A percentile compares a stretch with the other conserved stretches of the same genome.
Evolutionary conservation across 2,113 vertebrate species (phyloP).

Genomic region (Dendropsophus ebraccatus): DNA sequence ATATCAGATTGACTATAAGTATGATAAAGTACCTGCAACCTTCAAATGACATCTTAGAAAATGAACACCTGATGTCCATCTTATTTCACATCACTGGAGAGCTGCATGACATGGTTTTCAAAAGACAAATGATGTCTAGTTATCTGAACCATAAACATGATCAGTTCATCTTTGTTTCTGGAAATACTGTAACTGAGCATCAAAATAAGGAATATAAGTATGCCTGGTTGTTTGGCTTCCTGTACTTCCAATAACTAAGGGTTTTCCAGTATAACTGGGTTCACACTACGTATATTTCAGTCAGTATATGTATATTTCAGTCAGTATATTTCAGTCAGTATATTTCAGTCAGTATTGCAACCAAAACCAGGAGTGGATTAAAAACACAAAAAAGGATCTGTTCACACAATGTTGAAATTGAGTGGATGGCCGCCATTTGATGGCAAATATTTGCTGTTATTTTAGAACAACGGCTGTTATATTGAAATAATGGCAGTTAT

Average conservation of each 20-base stretch:
- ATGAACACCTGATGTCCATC: conserved; percentile 53
- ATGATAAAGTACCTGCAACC: conserved; percentile 45
- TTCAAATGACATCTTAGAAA: conserved; percentile 48
- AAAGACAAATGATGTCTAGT: conserved; percentile 37
- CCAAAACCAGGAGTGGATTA: too few relatives aligned
- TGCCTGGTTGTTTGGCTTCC: background rate
- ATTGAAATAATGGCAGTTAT: too few relatives aligned
- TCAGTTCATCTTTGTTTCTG: conserved; percentile 14
- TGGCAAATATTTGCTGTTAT: too few relatives aligned
- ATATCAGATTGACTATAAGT: conserved; percentile 29
- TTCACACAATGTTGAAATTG: too few relatives aligned
- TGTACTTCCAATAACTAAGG: background rate
- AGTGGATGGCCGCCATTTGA: too few relatives aligned
- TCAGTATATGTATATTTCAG: too few relatives aligned
- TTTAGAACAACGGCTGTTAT: too few relatives aligned
- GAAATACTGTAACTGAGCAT: conserved; percentile 10
- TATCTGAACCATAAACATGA: conserved; percentile 21
- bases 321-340: too few relatives aligned
- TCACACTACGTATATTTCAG: too few relatives aligned
- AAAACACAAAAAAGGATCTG: too few relatives aligned
- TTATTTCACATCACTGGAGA: conserved; percentile 36
- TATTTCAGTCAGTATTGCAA: too few relatives aligned
- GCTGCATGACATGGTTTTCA: conserved; percentile 16
- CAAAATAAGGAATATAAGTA: background rate
- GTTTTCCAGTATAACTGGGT: too few relatives aligned